phyloP scores from a whole-genome alignment of 2,113 vertebrate genomes.

The Cariama cristata region DNA sequence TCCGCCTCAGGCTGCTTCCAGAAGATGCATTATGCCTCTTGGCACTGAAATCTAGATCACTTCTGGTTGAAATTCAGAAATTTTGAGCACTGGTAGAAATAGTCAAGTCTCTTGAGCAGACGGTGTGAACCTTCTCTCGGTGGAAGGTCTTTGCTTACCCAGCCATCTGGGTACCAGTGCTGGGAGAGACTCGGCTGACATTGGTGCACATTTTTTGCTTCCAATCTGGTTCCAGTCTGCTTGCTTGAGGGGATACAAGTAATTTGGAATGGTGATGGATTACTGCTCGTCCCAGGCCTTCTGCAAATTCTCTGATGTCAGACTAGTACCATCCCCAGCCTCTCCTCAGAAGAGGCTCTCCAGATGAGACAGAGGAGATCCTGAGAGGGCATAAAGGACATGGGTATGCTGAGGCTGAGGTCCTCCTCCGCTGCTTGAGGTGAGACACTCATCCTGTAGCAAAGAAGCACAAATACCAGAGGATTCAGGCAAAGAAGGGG shows the following conservation, averaged over 20 bases:
- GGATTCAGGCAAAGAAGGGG: neutral
- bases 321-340: neutral
- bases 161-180: neutral
- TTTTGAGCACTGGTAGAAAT: neutral
- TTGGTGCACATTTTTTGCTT: neutral
- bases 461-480: neutral
- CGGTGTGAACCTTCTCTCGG: neutral
- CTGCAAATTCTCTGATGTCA: neutral
- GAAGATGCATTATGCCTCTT: neutral
- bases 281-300: neutral
- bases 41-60: neutral
- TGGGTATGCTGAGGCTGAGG: fast-evolving
- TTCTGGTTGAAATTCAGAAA: neutral
- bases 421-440: neutral
- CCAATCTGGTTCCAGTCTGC: neutral
- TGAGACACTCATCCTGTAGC: neutral
- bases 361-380: neutral
- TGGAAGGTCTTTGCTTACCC: neutral
- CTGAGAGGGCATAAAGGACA: neutral
- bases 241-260: too few relatives aligned
- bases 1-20: neutral
- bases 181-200: neutral
- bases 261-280: neutral
- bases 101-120: neutral
- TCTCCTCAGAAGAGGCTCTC: neutral